These are phyloP conservation scores for Lepidurus arcticus DNA, from an alignment of 1,140 invertebrate genomes.

Conservation along the genomic window DNA sequence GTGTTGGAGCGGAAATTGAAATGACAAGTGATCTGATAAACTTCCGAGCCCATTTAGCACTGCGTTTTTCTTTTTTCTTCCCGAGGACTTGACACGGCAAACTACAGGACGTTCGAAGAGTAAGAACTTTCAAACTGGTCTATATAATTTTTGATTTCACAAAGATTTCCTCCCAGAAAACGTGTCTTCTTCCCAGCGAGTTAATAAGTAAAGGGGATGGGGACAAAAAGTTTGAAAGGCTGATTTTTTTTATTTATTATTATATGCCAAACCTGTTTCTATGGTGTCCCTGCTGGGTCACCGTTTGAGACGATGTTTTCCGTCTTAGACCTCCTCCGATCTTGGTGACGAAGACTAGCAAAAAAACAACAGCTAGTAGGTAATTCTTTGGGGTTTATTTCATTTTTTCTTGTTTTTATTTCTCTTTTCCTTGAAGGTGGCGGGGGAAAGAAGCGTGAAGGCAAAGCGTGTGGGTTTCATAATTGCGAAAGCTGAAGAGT, in stretches of 20 bases:
- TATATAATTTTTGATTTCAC: too few relatives aligned
- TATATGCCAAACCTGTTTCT: constrained; percentile 16
- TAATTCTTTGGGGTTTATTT: background rate
- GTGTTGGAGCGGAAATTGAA: constrained; percentile 14
- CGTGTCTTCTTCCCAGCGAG: background rate
- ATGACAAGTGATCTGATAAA: constrained; percentile 22
- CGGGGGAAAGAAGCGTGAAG: background rate
- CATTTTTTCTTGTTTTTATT: background rate
- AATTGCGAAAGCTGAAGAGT: background rate
- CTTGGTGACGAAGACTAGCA: constrained; percentile 15
- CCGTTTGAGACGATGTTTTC: constrained; percentile 15
- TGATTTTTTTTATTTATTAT: background rate
- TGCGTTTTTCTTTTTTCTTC: background rate
- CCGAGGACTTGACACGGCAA: background rate
- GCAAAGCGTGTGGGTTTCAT: background rate
- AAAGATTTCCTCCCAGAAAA: background rate
- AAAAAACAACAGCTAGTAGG: constrained; percentile 20
- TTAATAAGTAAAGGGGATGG: background rate
- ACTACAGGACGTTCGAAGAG: too few relatives aligned
- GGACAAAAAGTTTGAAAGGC: background rate
- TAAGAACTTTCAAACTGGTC: too few relatives aligned
- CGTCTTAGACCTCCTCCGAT: background rate
- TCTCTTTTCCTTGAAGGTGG: background rate
- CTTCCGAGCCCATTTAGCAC: background rate
- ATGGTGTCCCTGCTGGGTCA: constrained; percentile 6